Evolutionary conservation across 1,140 invertebrate genomes (phyloP).

Genomic region (Euwallacea fornicatus): DNA sequence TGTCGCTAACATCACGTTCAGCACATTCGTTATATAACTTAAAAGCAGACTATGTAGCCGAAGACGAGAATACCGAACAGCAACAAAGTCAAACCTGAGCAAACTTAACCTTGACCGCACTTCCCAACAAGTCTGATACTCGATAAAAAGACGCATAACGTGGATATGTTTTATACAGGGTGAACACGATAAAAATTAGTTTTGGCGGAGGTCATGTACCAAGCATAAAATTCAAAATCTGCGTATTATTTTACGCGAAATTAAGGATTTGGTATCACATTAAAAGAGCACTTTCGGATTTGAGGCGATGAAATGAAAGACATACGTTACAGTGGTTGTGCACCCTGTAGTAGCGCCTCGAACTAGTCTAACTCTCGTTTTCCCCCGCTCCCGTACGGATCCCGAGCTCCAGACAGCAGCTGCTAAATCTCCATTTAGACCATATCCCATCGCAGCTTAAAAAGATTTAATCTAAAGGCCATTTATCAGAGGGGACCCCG

Average conservation of each 20-base stretch:
- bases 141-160: not conserved
- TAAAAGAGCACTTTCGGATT: no score
- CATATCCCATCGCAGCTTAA: constrained; percentile 25
- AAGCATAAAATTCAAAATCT: no score
- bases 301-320: not conserved
- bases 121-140: not conserved
- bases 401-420: constrained; percentile 22
- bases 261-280: no score
- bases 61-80: constrained; percentile 3
- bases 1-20: constrained; percentile 5
- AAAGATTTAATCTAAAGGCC: constrained; percentile 33
- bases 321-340: not conserved
- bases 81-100: not conserved
- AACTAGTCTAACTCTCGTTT: no score
- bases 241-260: no score
- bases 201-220: no score
- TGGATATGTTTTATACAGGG: not conserved
- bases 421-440: constrained; percentile 26
- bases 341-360: constrained; percentile 9
- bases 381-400: not conserved
- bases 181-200: not conserved
- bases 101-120: constrained; percentile 7
- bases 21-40: constrained; percentile 16
- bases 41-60: constrained; percentile 8
- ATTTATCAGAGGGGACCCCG: constrained; percentile 16